A percentile compares a stretch with the other conserved stretches of the same genome.
Evolutionary conservation across 2,113 vertebrate species (phyloP).

Genomic region (Mirounga angustirostris): DNA sequence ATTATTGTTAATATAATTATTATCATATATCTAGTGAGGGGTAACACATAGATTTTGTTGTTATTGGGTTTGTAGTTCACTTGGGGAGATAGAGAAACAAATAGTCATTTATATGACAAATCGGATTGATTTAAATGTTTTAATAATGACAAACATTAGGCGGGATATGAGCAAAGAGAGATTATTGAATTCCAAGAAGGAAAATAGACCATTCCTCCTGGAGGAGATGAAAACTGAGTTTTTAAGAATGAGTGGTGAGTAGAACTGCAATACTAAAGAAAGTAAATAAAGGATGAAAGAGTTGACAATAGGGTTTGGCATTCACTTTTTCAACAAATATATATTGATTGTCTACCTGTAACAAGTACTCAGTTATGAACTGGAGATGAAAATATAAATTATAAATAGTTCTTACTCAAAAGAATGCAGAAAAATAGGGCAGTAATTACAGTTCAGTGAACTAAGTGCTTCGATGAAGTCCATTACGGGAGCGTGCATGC

Average conservation of each 20-base stretch:
- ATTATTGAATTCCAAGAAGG: not conserved
- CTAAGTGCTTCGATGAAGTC: slow-evolving; percentile 12
- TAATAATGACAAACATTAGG: not conserved
- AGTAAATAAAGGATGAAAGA: rapidly evolving
- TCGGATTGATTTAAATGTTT: slow-evolving; percentile 55
- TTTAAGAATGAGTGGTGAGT: not conserved
- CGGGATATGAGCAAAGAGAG: not conserved
- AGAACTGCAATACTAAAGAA: not conserved
- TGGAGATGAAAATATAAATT: slow-evolving; percentile 23
- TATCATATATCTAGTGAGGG: not conserved
- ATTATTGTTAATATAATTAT: slow-evolving; percentile 35
- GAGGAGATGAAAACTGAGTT: not conserved
- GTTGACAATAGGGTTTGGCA: not conserved
- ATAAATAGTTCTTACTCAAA: not conserved
- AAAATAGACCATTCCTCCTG: not conserved
- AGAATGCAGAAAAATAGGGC: not conserved
- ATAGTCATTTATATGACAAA: not conserved
- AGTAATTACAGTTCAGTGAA: slow-evolving; percentile 30
- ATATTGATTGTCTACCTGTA: not conserved
- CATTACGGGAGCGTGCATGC: not conserved
- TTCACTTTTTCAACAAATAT: not conserved
- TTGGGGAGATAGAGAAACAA: not conserved
- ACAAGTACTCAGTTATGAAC: not conserved
- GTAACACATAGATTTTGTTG: not conserved
- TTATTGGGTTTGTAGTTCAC: not conserved